These are phyloP conservation scores for Kryptopterus vitreolus DNA, from an alignment of 2,797 vertebrate genomes.

Conservation along the genomic window DNA sequence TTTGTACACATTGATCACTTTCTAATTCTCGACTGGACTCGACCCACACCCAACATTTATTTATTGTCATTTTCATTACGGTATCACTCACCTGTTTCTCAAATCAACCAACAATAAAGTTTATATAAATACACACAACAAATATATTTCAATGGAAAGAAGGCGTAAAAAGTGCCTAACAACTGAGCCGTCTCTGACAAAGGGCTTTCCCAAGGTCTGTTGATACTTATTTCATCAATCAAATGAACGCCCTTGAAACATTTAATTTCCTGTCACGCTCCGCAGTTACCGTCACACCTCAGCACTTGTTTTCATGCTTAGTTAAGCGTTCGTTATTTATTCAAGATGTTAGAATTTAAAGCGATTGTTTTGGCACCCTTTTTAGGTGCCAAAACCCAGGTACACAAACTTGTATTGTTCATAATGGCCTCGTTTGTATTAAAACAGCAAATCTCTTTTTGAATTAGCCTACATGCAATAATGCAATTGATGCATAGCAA, in stretches of 20 bases:
- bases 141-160: neutral
- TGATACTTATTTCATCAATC: neutral
- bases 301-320: conserved; percentile 16
- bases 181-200: neutral
- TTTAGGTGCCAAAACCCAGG: too few relatives aligned
- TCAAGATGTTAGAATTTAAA: neutral
- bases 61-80: conserved; percentile 19
- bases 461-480: neutral
- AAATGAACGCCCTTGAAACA: neutral
- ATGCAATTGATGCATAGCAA: neutral
- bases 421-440: neutral
- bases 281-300: neutral
- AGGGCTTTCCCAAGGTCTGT: neutral
- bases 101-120: conserved; percentile 34
- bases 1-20: conserved; percentile 42
- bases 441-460: neutral
- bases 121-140: neutral
- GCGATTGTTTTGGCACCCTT: neutral
- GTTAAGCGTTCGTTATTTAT: conserved; percentile 19
- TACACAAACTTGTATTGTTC: neutral
- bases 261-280: neutral
- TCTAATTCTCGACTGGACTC: conserved; percentile 20
- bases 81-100: conserved; percentile 30
- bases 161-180: neutral
- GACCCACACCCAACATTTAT: neutral